phyloP scores from a whole-genome alignment of 1,140 invertebrate species.

The Zaprionus davidi region DNA sequence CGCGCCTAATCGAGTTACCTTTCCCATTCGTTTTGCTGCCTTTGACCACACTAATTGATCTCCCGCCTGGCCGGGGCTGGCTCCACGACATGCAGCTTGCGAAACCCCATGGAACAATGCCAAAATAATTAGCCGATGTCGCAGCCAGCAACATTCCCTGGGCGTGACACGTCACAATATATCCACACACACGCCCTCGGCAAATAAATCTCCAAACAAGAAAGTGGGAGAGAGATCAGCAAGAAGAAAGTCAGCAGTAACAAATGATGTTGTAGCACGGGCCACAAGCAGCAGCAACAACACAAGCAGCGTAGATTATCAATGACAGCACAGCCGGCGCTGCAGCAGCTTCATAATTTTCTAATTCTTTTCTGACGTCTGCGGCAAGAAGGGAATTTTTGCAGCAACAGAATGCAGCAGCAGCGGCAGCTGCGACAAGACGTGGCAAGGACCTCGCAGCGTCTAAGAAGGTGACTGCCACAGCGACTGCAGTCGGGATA shows the following conservation, averaged over 20 bases:
- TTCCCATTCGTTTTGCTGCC: conserved; percentile 1
- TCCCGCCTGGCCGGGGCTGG: conserved; percentile 19
- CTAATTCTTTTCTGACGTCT: conserved; percentile 42
- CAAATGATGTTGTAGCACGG: conserved; percentile 64
- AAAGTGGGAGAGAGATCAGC: conserved; percentile 3
- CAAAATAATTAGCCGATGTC: conserved; percentile 78
- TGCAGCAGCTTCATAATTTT: conserved; percentile 75
- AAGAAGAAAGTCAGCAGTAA: conserved; percentile 58
- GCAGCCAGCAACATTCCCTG: conserved; percentile 39
- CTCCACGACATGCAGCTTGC: conserved; percentile 53
- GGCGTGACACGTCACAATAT: conserved; percentile 81
- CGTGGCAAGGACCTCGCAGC: conserved; percentile 22
- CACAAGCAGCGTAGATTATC: conserved; percentile 63
- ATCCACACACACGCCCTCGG: conserved; percentile 64
- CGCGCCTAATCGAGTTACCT: not conserved
- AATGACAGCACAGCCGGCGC: conserved; percentile 74
- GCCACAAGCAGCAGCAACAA: conserved; percentile 49
- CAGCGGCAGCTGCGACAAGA: conserved; percentile 32
- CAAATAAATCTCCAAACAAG: conserved; percentile 67
- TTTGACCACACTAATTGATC: conserved; percentile 59
- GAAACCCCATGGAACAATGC: conserved; percentile 58
- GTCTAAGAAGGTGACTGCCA: not conserved
- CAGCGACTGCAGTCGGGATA: not conserved
- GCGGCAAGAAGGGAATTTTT: conserved; percentile 43
- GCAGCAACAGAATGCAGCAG: conserved; percentile 35